These are phyloP conservation scores for Agrilus biguttatus DNA, from an alignment of 2,888 invertebrate genomes.

Conservation along the genomic window DNA sequence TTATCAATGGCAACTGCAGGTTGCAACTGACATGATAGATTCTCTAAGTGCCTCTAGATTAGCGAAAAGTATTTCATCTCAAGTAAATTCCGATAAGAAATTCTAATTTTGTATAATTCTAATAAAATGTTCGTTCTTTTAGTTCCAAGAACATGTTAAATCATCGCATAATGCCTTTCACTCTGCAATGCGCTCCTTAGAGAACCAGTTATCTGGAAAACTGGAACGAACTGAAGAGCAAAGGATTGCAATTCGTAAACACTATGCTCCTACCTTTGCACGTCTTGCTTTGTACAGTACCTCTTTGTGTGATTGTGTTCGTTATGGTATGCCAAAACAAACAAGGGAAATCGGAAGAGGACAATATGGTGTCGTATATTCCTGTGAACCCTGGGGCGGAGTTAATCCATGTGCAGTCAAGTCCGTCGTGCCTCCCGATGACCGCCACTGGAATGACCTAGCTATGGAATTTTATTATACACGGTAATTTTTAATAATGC, in stretches of 20 bases:
- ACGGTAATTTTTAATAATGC: slow-evolving; percentile 33
- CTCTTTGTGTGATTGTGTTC: slow-evolving; percentile 63
- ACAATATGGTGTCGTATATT: slow-evolving; percentile 81
- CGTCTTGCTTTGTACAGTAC: slow-evolving; percentile 70
- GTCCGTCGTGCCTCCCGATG: slow-evolving; percentile 78
- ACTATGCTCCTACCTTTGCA: slow-evolving; percentile 68
- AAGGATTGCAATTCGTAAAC: slow-evolving; percentile 59
- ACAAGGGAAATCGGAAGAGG: slow-evolving; percentile 62
- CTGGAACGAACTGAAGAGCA: slow-evolving; percentile 70
- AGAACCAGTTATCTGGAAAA: slow-evolving; percentile 52
- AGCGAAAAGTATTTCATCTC: slow-evolving; percentile 53
- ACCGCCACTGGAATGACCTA: slow-evolving; percentile 77
- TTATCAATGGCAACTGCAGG: slow-evolving; percentile 54
- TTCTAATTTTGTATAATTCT: slow-evolving; percentile 31
- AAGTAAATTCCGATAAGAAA: slow-evolving; percentile 23
- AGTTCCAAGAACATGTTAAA: slow-evolving; percentile 64
- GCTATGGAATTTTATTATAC: slow-evolving; percentile 88
- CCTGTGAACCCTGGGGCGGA: slow-evolving; percentile 62
- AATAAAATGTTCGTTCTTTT: slow-evolving; percentile 10
- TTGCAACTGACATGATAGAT: slow-evolving; percentile 52
- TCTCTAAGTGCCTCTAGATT: slow-evolving; percentile 56
- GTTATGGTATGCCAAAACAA: slow-evolving; percentile 54
- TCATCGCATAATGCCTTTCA: slow-evolving; percentile 67
- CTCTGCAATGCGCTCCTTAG: slow-evolving; percentile 53
- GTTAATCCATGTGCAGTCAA: slow-evolving; percentile 69